Percentiles rank a stretch among this genome's conserved stretches.
These are phyloP conservation scores for cattle (Bos taurus) DNA, from an alignment of 2,113 vertebrate genomes.

Conservation along the genomic window ARS-UCD2.0 NC_037356.1:42152501-42153000, in stretches of 20 bases:
- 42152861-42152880: not conserved
- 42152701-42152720: not conserved
- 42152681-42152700: not conserved
- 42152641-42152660: not conserved
- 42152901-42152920: not conserved
- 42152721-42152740: not conserved
- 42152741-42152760: not conserved
- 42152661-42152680: not conserved
- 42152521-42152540: not conserved
- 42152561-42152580: not conserved
- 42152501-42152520: not conserved
- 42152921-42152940: not conserved
- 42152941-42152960: not conserved
- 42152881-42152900: not conserved
- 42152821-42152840: not conserved
- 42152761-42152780: not conserved
- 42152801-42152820: not conserved
- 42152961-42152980: not conserved
- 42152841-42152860: not conserved
- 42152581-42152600: not conserved
- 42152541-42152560: not conserved
- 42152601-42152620: not conserved
- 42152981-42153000: not conserved
- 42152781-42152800: not conserved
- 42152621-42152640: not conserved